phyloP scores from a whole-genome alignment of 2,888 invertebrate genomes.

The Ferdinandea cuprea region DNA sequence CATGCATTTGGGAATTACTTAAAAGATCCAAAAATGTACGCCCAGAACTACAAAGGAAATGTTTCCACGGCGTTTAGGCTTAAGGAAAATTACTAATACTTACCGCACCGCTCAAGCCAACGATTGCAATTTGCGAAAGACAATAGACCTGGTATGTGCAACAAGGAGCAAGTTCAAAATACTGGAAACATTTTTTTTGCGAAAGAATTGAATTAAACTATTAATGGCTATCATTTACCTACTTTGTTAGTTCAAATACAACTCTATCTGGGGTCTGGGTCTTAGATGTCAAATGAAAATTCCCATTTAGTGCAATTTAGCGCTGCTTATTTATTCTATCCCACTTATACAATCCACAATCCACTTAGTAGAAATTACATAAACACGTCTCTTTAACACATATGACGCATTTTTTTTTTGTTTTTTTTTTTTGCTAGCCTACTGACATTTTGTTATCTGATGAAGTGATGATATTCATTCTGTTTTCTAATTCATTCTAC shows the following conservation, averaged over 20 bases:
- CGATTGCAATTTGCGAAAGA: too few relatives aligned
- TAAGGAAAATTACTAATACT: too few relatives aligned
- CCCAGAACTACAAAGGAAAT: too few relatives aligned
- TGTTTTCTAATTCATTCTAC: constrained; percentile 27
- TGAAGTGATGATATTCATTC: constrained; percentile 9
- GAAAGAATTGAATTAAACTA: constrained; percentile 39
- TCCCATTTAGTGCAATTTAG: constrained; percentile 29
- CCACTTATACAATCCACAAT: constrained; percentile 11
- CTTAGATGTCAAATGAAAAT: constrained; percentile 1
- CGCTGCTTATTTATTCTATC: constrained; percentile 25
- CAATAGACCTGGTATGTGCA: too few relatives aligned
- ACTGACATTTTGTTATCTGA: constrained; percentile 19
- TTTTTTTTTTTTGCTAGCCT: constrained; percentile 10
- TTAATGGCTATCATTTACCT: constrained; percentile 12
- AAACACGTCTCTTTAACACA: constrained; percentile 36
- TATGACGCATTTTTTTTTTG: constrained; percentile 48
- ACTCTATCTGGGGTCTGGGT: neutral
- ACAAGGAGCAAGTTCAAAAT: too few relatives aligned
- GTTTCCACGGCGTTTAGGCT: too few relatives aligned
- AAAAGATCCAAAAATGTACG: too few relatives aligned
- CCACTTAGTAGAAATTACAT: constrained; percentile 40
- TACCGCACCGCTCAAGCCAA: too few relatives aligned
- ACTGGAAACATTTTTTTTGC: too few relatives aligned
- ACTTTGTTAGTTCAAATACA: constrained; percentile 1
- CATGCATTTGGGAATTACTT: too few relatives aligned